phyloP scores from a whole-genome alignment of 2,113 vertebrate species.

The Ailurus styani region DNA sequence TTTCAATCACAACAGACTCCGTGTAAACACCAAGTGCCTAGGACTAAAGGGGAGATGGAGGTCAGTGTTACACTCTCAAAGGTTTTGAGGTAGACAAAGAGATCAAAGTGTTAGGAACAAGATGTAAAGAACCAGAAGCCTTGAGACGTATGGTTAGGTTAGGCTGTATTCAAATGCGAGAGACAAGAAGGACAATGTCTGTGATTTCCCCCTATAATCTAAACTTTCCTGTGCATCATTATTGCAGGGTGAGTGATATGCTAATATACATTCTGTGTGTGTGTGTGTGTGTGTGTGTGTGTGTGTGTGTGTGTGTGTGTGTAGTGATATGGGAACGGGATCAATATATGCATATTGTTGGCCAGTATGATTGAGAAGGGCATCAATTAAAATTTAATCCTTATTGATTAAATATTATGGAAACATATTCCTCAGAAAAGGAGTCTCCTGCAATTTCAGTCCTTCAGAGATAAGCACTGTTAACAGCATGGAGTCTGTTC shows the following conservation, averaged over 20 bases:
- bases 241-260: background rate
- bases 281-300: background rate
- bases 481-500: background rate
- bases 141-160: background rate
- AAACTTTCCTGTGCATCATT: background rate
- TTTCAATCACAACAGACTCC: background rate
- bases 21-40: background rate
- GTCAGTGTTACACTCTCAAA: background rate
- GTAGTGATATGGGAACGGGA: background rate
- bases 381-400: background rate
- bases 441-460: background rate
- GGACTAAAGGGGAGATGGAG: background rate
- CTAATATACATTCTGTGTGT: background rate
- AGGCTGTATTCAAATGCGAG: background rate
- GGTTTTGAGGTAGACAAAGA: background rate
- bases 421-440: background rate
- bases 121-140: background rate
- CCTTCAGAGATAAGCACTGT: background rate
- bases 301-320: background rate
- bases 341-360: background rate
- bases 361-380: background rate
- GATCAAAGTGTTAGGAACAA: background rate
- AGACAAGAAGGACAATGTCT: background rate
- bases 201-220: background rate
- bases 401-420: constrained; percentile 22